These are phyloP conservation scores for Drosophila diplacantha DNA, from an alignment of 2,888 invertebrate species.

Conservation along the genomic window DNA sequence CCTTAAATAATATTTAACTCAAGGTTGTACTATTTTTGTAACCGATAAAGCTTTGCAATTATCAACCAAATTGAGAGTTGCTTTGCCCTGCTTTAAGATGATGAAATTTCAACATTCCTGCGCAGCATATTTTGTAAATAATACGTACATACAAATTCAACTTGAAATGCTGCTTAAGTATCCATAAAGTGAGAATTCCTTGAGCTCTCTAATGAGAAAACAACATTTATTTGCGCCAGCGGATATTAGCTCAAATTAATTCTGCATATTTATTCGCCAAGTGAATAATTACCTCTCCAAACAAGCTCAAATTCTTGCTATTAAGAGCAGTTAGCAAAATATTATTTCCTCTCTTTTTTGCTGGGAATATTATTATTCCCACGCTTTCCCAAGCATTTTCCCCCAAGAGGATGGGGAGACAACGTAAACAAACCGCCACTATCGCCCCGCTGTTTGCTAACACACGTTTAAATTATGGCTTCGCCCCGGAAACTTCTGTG, in stretches of 20 bases:
- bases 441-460: slow-evolving; percentile 13
- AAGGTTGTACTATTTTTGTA: background rate
- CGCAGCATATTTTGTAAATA: background rate
- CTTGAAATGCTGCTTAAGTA: background rate
- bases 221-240: slow-evolving; percentile 1
- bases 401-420: background rate
- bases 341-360: slow-evolving; percentile 3
- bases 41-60: background rate
- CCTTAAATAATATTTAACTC: background rate
- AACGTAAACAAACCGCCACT: slow-evolving; percentile 15
- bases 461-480: slow-evolving; percentile 17
- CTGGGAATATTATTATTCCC: slow-evolving; percentile 6
- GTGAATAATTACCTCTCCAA: slow-evolving; percentile 11
- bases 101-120: background rate
- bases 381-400: slow-evolving; percentile 5
- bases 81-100: background rate
- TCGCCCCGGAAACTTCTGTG: slow-evolving; percentile 13
- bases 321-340: slow-evolving; percentile 14
- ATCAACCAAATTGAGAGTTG: background rate
- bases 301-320: slow-evolving; percentile 10
- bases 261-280: slow-evolving; percentile 8
- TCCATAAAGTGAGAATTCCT: background rate
- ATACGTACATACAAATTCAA: background rate
- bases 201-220: slow-evolving; percentile 2
- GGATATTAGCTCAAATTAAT: slow-evolving; percentile 8